Evolutionary conservation across 2,797 vertebrate genomes (phyloP).

Genomic region (Helicolenus hilgendorfi): DNA sequence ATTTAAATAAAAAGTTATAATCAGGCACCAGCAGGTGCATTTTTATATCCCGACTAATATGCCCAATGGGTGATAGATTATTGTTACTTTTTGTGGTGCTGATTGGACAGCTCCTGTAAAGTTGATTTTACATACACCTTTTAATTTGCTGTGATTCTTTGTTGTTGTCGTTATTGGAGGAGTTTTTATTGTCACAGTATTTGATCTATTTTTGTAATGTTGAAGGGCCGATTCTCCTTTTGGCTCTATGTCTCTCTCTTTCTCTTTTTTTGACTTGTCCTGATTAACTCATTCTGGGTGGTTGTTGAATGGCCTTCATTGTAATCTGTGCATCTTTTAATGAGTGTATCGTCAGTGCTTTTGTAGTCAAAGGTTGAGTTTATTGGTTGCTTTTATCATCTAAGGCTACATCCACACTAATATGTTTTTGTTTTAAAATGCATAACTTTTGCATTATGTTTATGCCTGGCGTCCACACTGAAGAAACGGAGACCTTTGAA

Average conservation of each 20-base stretch:
- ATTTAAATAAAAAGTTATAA: no score
- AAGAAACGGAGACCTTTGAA: no score
- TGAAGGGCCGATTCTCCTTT: background rate
- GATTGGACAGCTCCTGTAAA: conserved; percentile 70
- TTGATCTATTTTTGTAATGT: background rate
- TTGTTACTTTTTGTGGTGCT: conserved; percentile 52
- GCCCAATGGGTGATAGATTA: no score
- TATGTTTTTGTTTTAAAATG: no score
- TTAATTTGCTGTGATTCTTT: background rate
- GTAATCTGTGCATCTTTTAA: background rate
- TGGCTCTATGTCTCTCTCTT: no score
- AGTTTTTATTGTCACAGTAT: background rate
- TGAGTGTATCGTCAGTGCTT: conserved; percentile 1
- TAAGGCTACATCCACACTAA: no score
- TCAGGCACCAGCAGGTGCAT: no score
- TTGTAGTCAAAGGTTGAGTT: background rate
- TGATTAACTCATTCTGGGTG: background rate
- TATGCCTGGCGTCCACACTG: no score
- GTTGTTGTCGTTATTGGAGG: background rate
- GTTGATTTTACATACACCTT: background rate
- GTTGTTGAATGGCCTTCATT: background rate
- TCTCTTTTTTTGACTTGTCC: background rate
- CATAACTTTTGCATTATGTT: no score
- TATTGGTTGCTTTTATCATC: background rate
- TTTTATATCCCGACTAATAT: no score